Evolutionary conservation across 1,140 invertebrate species (phyloP), one percentile per base, ranked within the genome.

Genomic region (Hycleus phaleratus): DNA sequence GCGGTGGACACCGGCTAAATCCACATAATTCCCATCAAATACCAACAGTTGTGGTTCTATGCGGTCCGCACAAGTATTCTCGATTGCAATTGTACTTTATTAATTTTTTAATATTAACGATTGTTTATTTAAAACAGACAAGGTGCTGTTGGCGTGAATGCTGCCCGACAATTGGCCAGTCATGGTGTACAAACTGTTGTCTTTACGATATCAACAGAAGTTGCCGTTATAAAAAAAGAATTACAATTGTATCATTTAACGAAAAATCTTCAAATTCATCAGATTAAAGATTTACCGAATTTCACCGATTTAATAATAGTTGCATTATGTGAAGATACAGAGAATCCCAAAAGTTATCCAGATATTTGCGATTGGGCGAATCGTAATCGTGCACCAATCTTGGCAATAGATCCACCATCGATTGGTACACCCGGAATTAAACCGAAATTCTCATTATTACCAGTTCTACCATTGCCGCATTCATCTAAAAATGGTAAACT

Each of bases 1-100:
- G 90, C 8, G 89, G 90, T 3, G 84, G 82, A 53, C 82, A 82
- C 52, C 75, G 84, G 40, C 73, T 91, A 45, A 86, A 86, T 66
- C 88, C 88, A n/a, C 82, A 85, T 55, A 93, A 92, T 71, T 79
- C 80, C 11, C 90, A 93, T 68, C 90, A 92, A 68, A 81, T 82
- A 75, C 90, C 90, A 18, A 83, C 81, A 9, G 86, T 92, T 12
- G 84, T 87, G 18, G 79, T 89, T 3, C 72, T 93, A 3, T 89
- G 86, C 73, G 88, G 85, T 3, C 76, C 81, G 3, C 82, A 88
- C 66, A 72, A 79, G 67, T 18, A 18, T 18, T 18, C 18, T 18
- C 18, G 18, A 18, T 18, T 18, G 18, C 18, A 18, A 18, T 18
- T 18, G 1, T 18, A 18, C 2, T 18, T 18, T 18, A 18, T 18